These are phyloP conservation scores for Nipponacmea schrenckii DNA, from an alignment of 2,888 invertebrate species.

Conservation along the genomic window DNA sequence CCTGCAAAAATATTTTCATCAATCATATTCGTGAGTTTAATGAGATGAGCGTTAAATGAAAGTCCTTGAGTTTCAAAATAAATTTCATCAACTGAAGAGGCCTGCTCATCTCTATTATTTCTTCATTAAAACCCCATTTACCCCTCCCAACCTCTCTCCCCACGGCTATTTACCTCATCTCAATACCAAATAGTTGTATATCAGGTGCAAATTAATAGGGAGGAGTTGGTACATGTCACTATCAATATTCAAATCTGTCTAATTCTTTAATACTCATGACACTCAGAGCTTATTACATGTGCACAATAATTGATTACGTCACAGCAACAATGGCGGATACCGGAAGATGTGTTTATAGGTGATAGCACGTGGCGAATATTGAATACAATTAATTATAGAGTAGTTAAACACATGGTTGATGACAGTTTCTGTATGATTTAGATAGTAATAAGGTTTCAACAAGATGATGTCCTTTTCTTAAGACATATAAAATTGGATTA, in stretches of 20 bases:
- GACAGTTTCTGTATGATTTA: neutral
- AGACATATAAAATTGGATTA: too few relatives aligned
- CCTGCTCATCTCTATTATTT: neutral
- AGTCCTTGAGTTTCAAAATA: too few relatives aligned
- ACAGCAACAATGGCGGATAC: neutral
- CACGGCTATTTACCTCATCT: too few relatives aligned
- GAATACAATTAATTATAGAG: constrained; percentile 2
- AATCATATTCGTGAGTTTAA: too few relatives aligned
- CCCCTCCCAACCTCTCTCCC: too few relatives aligned
- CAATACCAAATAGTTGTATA: neutral
- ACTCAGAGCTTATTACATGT: neutral
- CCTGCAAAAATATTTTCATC: too few relatives aligned
- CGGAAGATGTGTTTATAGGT: constrained; percentile 4
- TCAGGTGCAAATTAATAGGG: neutral
- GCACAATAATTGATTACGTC: constrained; percentile 8
- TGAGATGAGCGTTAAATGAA: too few relatives aligned
- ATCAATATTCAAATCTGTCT: neutral
- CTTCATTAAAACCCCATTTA: constrained; percentile 4
- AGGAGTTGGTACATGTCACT: neutral
- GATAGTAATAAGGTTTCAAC: too few relatives aligned
- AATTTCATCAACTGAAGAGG: too few relatives aligned
- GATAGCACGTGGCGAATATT: constrained; percentile 4
- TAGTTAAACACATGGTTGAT: neutral
- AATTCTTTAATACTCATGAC: constrained; percentile 4
- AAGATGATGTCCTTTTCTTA: too few relatives aligned